Base-by-base conservation (phyloP, 2,888 invertebrate genomes). In the Bellardia pandia region DNA sequence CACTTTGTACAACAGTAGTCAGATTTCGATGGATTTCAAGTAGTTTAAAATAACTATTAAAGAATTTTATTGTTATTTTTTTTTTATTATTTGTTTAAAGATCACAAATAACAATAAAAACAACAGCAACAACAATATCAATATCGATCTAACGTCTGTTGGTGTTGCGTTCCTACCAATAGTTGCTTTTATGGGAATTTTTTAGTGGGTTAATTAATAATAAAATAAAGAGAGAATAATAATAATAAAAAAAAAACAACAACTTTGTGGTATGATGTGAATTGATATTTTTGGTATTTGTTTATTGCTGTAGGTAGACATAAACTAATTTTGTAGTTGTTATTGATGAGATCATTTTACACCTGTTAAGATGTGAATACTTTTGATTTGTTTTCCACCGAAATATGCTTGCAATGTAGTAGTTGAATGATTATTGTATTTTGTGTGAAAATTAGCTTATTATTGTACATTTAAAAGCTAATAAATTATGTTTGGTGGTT, bases 161-260 rank as follows among this genome's bases (percentile, higher is more conserved):
- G 64, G 48, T 53, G 11, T 60, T 45, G 58, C 56, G 9, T 62
- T 23, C 11, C 51, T 23, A 33, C 33, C 2, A 13, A 23, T 74
- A 40, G 6, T 68, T 51, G n/a, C 69, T 58, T 60, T 33, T 56
- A 79, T 87, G 74, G 69, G 71, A 85, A 82, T 58, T 76, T 69
- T 75, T 83, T 84, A 77, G 81, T 81, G 74, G 85, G 75, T 85
- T 87, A 87, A 87, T 87, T 85, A 85, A 80, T 78, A 85, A 82
- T 75, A 75, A 79, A 76, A 66, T 45, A 64, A 62, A 71, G 69
- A 62, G 33, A 33, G 33, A 30, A 23, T 9, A 58, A 30, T 3
- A 4, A 58, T 23, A 62, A 53, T n/a, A 11, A 74, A 66, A 81
- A 66, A 81, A 42, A 66, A 74, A 45, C 56, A 42, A 81, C 33